phyloP scores from a whole-genome alignment of 2,797 vertebrate species.

The Cercopithecus petaurista region DNA sequence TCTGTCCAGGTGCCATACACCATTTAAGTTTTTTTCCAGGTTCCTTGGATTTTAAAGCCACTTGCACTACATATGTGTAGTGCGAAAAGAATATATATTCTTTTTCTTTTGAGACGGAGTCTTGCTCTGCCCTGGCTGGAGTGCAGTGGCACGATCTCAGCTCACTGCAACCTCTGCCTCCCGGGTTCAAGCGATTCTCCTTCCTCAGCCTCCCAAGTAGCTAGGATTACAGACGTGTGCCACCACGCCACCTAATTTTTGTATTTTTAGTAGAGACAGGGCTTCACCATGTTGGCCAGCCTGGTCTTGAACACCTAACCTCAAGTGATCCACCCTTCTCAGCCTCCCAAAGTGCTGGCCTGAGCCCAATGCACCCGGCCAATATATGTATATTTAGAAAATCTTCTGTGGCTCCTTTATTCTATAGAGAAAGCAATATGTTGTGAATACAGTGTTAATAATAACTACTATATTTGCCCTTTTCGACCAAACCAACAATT shows the following conservation, averaged over 20 bases:
- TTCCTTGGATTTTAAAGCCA: constrained; percentile 58
- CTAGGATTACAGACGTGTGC: background rate
- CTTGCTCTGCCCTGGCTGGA: background rate
- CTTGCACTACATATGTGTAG: background rate
- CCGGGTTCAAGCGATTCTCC: background rate
- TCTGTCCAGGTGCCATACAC: background rate
- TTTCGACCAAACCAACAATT: background rate
- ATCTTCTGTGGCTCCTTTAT: background rate
- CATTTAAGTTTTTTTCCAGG: background rate
- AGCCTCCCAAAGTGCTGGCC: background rate
- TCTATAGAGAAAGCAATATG: background rate
- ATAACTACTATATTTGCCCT: constrained; percentile 52
- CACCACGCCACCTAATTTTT: background rate
- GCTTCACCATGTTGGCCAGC: background rate
- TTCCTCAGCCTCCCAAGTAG: background rate
- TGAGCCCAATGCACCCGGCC: background rate
- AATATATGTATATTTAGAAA: background rate
- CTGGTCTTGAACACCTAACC: background rate
- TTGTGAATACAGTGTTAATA: constrained; percentile 6
- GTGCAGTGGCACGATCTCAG: background rate
- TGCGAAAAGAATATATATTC: background rate
- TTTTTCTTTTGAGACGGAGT: background rate
- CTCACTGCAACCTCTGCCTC: background rate
- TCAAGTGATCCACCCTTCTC: background rate
- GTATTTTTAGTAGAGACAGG: background rate